A percentile compares a stretch with the other conserved stretches of the same genome.
phyloP scores from a whole-genome alignment of 2,797 vertebrate species.

The Notamacropus eugenii region DNA sequence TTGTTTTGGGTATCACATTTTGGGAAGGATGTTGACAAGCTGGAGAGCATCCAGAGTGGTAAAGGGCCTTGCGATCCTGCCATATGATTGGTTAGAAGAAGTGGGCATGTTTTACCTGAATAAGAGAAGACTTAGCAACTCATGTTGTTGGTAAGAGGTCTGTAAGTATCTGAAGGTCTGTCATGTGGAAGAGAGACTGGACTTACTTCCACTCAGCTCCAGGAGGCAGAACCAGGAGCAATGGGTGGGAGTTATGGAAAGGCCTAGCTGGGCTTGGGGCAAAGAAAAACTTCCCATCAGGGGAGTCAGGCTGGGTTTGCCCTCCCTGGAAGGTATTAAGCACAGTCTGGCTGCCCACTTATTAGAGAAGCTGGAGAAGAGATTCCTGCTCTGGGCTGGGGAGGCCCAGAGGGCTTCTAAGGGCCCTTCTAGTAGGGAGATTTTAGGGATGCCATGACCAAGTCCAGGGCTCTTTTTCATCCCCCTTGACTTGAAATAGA shows the following conservation, averaged over 20 bases:
- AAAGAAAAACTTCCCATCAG: neutral
- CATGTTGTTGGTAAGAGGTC: neutral
- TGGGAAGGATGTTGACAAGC: neutral
- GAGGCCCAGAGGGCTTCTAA: neutral
- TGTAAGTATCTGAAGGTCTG: neutral
- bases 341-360: neutral
- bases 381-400: neutral
- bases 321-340: neutral
- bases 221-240: neutral
- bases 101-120: neutral
- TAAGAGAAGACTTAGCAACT: neutral
- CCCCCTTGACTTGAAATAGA: conserved; percentile 29
- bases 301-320: neutral
- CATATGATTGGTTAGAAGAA: neutral
- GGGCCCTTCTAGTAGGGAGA: neutral
- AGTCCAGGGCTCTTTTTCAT: neutral
- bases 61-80: neutral
- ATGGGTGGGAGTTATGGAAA: neutral
- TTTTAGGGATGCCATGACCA: neutral
- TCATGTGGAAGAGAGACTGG: neutral
- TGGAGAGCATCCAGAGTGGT: neutral
- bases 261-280: neutral
- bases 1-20: neutral
- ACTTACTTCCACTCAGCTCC: neutral
- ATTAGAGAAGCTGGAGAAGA: neutral